Percentiles rank a stretch among this genome's conserved stretches.
These are phyloP conservation scores for Tragelaphus buxtoni DNA, from an alignment of 2,113 vertebrate species.

Conservation along the genomic window DNA sequence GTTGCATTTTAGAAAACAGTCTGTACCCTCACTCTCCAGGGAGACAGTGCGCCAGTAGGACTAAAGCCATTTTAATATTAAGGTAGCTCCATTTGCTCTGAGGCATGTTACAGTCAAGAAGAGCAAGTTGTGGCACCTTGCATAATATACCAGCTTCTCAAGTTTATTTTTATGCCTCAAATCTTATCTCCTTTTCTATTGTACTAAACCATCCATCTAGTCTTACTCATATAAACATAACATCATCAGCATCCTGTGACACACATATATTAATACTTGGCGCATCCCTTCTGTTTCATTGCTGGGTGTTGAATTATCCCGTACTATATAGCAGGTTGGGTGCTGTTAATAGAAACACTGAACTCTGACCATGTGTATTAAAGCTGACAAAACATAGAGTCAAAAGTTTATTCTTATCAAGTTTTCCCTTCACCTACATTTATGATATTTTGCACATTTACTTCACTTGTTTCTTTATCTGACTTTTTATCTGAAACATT, in stretches of 20 bases:
- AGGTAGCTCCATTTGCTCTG: neutral
- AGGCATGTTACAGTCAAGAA: neutral
- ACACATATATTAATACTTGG: neutral
- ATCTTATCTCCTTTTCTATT: neutral
- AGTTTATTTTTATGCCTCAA: neutral
- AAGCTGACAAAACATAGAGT: neutral
- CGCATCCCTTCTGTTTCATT: neutral
- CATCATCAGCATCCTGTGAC: neutral
- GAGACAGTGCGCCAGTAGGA: no score
- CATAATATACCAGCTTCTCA: neutral
- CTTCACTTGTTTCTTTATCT: neutral
- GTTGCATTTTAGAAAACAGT: neutral
- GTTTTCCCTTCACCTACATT: neutral
- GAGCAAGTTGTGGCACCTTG: neutral
- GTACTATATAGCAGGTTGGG: neutral
- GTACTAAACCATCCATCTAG: neutral
- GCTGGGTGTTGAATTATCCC: neutral
- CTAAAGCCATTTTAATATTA: neutral
- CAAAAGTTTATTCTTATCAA: neutral
- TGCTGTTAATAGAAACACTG: neutral
- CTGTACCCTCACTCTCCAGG: neutral
- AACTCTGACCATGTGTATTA: neutral
- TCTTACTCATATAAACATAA: neutral
- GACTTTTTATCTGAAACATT: neutral
- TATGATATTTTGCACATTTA: neutral